Evolutionary conservation across 1,140 invertebrate genomes (phyloP), one percentile per base, ranked within the genome.

Genomic region (Eumeta japonica): DNA sequence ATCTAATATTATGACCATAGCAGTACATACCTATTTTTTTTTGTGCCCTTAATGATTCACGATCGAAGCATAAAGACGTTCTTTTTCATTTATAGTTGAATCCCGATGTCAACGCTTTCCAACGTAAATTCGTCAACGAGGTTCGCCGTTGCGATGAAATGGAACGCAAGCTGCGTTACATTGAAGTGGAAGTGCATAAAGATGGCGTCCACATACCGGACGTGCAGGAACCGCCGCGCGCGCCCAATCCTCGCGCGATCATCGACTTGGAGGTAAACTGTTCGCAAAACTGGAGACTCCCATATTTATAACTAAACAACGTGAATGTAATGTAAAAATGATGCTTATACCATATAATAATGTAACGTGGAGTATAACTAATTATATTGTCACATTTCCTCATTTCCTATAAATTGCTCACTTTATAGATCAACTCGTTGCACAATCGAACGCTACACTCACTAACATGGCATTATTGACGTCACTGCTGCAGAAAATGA

Each of bases 141-240:
- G 89, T 94, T n/a, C 81, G 91, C 36, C 80, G 91, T 44, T 94
- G 92, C 61, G 91, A 94, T 70, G 92, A 95, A 73, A 89, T 96
- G 86, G 92, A 95, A 70, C 79, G 92, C 24, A 94, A 94, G 63
- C 80, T 96, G 28, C 84, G 92, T 1, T 98, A 94, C 72, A 86
- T 98, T 52, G 94, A 98, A 62, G 87, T 89, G 16, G 95, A 98
- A 78, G 94, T 98, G 10, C 89, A 88, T 52, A 97, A 97, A 74
- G 96, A 98, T 73, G 84, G 81, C 5, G 85, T 89, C 2, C 75
- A 73, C 3, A 88, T 97, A 44, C 80, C 88, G 2, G 89, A 94
- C 40, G 86, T 91, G 39, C 84, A 86, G 46, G 92, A 96, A 49
- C 83, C 92, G 35, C 87, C 87, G 3, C 74, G 92, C 51, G 95